Evolutionary conservation across 2,113 vertebrate genomes (phyloP), one percentile per base, ranked within the genome.

Genomic region (Trichomycterus rosablanca): DNA sequence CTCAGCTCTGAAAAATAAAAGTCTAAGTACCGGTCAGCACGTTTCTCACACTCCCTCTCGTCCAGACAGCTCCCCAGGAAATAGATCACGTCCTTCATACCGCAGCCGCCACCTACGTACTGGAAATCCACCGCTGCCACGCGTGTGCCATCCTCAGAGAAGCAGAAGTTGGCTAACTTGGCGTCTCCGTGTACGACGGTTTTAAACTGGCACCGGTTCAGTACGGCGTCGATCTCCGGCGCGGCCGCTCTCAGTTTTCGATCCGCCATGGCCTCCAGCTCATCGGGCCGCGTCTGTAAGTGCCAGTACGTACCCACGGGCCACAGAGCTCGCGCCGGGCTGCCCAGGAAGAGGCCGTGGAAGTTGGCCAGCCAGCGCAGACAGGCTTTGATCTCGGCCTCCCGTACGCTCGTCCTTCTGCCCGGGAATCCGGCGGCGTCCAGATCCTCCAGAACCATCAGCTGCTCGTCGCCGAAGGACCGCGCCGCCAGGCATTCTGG

Each of bases 151-250:
- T 66, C 68, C 6, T 3, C 15, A 2, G 83, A 80, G 19, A 89
- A 87, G 45, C 87, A 89, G 70, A 89, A 89, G 74, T 89, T 88
- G n/a, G 81, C 86, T 43, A 88, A 49, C 58, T 89, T 89, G 40
- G 87, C 83, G 6, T 88, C 87, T 19, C 87, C 85, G 0, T 87
- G 87, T 9, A 89, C 70, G 1, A 88, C 59, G 4, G 85, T 88
- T 64, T 84, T 81, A 58, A 88, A 88, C 32, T 24, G 35, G 37
- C 87, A 88, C 2, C 26, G 42, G 16, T 59, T 85, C 26, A 89
- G 86, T 0, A 70, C 51, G 46, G 50, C 50, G 76, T 89, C 80
- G 2, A 88, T 84, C 46, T 80, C 63, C 0, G 58, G 39, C 0
- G 87, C 83, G 0, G 80, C 80, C 0, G 80, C 81, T 75, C 82